phyloP scores from a whole-genome alignment of 2,888 invertebrate species.

The Gastrophysa polygoni region DNA sequence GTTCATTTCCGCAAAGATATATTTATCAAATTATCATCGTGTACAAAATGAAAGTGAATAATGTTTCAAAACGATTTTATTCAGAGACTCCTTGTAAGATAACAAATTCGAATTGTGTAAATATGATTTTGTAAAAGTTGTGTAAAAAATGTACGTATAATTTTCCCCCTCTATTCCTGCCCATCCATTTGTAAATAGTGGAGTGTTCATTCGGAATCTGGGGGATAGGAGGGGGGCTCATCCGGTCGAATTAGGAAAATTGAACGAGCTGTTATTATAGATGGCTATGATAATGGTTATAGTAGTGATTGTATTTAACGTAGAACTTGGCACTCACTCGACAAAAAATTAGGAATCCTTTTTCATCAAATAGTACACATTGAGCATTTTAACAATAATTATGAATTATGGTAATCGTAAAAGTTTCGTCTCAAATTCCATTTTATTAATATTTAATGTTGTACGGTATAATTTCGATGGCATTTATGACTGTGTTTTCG shows the following conservation, averaged over 20 bases:
- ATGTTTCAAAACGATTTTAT: no score
- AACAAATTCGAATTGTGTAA: conserved; percentile 28
- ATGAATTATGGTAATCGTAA: no score
- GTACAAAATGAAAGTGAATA: no score
- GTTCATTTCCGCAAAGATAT: conserved; percentile 31
- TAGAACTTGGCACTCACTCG: conserved; percentile 53
- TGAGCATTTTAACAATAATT: conserved; percentile 50
- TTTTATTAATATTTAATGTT: conserved; percentile 39
- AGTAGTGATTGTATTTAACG: conserved; percentile 38
- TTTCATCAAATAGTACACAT: conserved; percentile 37
- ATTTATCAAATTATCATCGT: no score
- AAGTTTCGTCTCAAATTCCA: conserved; percentile 48
- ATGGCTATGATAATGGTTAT: conserved; percentile 18
- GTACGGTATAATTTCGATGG: conserved; percentile 41
- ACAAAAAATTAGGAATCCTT: no score
- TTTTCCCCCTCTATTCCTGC: conserved; percentile 16
- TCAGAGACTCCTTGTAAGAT: conserved; percentile 29
- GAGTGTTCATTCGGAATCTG: conserved; percentile 41
- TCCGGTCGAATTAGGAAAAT: conserved; percentile 28
- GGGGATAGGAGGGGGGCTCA: no score
- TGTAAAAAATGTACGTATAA: conserved; percentile 38
- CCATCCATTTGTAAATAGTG: conserved; percentile 41
- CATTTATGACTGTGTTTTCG: conserved; percentile 54
- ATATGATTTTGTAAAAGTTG: conserved; percentile 34
- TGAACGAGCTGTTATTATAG: conserved; percentile 29